A percentile compares a stretch with the other conserved stretches of the same genome.
These are phyloP conservation scores for Drosophila ezoana DNA, from an alignment of 2,888 invertebrate genomes.

Conservation along the genomic window DNA sequence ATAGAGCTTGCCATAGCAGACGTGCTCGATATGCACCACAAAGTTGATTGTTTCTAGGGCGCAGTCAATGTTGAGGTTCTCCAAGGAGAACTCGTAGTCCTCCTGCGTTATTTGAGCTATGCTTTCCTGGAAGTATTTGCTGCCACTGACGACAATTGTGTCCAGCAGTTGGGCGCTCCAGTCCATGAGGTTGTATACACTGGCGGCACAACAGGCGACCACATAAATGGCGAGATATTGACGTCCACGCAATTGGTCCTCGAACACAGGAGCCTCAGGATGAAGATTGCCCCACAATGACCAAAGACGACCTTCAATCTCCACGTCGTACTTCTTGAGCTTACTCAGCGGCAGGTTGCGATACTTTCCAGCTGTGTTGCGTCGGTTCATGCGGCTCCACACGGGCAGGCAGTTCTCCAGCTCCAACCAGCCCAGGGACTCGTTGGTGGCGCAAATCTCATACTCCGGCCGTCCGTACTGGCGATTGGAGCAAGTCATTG, in stretches of 20 bases:
- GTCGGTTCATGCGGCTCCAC: slow-evolving; percentile 83
- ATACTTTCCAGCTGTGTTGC: slow-evolving; percentile 76
- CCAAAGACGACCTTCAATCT: slow-evolving; percentile 89
- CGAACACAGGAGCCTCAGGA: slow-evolving; percentile 87
- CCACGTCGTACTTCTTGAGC: slow-evolving; percentile 87
- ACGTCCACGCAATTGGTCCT: slow-evolving; percentile 86
- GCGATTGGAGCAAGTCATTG: slow-evolving; percentile 65
- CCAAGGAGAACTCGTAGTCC: slow-evolving; percentile 87
- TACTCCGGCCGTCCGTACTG: slow-evolving; percentile 67
- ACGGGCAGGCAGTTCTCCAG: slow-evolving; percentile 79
- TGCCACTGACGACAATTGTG: slow-evolving; percentile 87
- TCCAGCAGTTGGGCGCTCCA: slow-evolving; percentile 88
- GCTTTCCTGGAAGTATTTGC: slow-evolving; percentile 87
- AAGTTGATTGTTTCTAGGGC: slow-evolving; percentile 87
- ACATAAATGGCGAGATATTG: slow-evolving; percentile 88
- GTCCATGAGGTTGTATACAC: slow-evolving; percentile 87
- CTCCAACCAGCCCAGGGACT: slow-evolving; percentile 82
- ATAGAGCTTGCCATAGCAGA: slow-evolving; percentile 88
- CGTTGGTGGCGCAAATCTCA: slow-evolving; percentile 79
- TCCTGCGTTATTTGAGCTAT: slow-evolving; percentile 84
- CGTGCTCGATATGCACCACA: slow-evolving; percentile 86
- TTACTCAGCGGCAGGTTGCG: slow-evolving; percentile 84
- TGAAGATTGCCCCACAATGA: slow-evolving; percentile 89
- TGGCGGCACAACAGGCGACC: slow-evolving; percentile 87
- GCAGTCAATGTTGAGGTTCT: slow-evolving; percentile 87